Conservation (phyloP, 1,140 invertebrate species). For the Oryctes rhinoceros region DNA sequence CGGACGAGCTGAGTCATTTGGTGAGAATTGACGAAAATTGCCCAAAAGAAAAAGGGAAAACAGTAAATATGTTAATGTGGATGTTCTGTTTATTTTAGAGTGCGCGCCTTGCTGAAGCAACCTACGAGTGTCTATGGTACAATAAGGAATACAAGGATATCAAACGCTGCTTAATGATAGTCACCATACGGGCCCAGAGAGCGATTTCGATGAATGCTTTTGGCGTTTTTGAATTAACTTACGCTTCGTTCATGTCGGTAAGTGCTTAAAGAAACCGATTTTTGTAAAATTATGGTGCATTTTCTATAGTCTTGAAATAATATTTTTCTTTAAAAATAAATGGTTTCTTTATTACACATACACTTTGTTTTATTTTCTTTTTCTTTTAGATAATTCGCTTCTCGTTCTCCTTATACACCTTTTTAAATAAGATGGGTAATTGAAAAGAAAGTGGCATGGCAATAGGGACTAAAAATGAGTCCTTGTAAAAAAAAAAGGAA, state of each 20-base stretch:
- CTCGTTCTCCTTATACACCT: neutral
- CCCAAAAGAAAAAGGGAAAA: neutral
- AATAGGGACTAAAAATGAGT: too few species aligned
- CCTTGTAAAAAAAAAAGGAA: too few species aligned
- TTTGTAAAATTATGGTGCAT: too few species aligned
- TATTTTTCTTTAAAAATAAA: too few species aligned
- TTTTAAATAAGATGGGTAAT: neutral
- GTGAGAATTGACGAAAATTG: too few species aligned
- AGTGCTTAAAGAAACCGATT: neutral
- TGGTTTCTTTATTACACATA: too few species aligned
- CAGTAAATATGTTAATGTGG: too few species aligned
- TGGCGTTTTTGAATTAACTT: neutral
- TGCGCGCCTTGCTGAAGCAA: neutral
- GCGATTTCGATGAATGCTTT: neutral
- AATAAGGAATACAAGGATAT: neutral
- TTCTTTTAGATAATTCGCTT: neutral
- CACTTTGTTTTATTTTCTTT: too few species aligned
- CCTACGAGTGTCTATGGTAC: neutral
- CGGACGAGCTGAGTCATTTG: neutral
- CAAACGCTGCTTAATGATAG: neutral
- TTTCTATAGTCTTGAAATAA: too few species aligned
- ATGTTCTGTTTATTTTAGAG: neutral
- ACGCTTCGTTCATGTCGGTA: neutral
- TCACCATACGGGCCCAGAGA: neutral
- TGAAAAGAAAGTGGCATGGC: too few species aligned